These are phyloP conservation scores for Anisognathus igniventris DNA, from an alignment of 2,797 vertebrate genomes.

Conservation along the genomic window DNA sequence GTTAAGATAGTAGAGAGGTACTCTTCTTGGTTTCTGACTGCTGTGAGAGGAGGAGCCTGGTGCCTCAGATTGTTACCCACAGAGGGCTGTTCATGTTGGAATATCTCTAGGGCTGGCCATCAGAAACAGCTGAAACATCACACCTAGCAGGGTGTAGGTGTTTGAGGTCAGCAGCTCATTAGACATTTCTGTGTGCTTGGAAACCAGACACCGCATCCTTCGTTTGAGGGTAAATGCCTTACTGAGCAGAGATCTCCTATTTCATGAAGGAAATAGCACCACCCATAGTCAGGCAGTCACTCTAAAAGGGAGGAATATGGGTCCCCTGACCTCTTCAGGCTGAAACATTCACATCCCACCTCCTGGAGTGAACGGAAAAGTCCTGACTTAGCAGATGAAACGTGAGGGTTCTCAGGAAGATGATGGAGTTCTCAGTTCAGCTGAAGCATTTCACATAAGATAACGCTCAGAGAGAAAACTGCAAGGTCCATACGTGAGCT, in stretches of 20 bases:
- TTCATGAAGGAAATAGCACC: not conserved
- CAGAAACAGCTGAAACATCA: not conserved
- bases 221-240: not conserved
- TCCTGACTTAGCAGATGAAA: not conserved
- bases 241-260: not conserved
- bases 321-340: not conserved
- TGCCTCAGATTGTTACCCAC: not conserved
- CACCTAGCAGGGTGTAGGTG: not conserved
- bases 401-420: not conserved
- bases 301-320: not conserved
- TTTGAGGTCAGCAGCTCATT: slow-evolving; percentile 5
- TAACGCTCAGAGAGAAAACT: not conserved
- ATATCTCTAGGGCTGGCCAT: not conserved
- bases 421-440: not conserved
- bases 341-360: not conserved
- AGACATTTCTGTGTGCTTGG: not conserved
- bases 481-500: not conserved
- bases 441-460: not conserved
- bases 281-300: not conserved
- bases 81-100: not conserved
- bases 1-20: not conserved
- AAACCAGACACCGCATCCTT: not conserved
- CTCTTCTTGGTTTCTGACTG: not conserved
- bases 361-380: accelerated
- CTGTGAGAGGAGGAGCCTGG: not conserved